Conservation (phyloP, 2,113 vertebrate species). For the Sterna hirundo region DNA sequence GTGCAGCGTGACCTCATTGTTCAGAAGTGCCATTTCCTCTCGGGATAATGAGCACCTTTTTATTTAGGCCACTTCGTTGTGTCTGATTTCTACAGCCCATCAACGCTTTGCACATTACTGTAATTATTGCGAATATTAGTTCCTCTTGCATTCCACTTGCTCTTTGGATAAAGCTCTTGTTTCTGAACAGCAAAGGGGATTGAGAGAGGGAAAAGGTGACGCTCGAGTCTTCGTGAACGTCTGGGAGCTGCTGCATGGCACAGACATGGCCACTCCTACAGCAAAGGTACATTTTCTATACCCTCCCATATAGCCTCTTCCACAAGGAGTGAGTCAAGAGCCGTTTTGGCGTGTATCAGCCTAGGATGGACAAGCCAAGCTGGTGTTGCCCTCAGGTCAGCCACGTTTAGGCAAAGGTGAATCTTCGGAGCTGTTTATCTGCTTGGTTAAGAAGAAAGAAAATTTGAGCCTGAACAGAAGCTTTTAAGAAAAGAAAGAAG, state of each 20-base stretch:
- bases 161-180: neutral
- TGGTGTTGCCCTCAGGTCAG: neutral
- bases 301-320: neutral
- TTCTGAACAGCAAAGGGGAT: neutral
- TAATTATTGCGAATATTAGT: neutral
- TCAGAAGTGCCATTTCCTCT: neutral
- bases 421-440: neutral
- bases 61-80: neutral
- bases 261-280: neutral
- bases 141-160: neutral
- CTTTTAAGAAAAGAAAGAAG: neutral
- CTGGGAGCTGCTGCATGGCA: neutral
- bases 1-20: neutral
- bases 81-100: neutral
- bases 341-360: neutral
- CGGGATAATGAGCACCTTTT: constrained; percentile 21
- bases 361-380: neutral
- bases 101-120: neutral
- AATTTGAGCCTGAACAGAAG: neutral
- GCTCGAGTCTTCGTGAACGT: neutral
- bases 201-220: neutral
- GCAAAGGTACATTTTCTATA: neutral
- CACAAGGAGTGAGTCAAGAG: neutral
- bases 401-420: neutral
- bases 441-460: neutral